Conservation (phyloP, 2,113 vertebrate species). For the Micronycteris hirsuta region DNA sequence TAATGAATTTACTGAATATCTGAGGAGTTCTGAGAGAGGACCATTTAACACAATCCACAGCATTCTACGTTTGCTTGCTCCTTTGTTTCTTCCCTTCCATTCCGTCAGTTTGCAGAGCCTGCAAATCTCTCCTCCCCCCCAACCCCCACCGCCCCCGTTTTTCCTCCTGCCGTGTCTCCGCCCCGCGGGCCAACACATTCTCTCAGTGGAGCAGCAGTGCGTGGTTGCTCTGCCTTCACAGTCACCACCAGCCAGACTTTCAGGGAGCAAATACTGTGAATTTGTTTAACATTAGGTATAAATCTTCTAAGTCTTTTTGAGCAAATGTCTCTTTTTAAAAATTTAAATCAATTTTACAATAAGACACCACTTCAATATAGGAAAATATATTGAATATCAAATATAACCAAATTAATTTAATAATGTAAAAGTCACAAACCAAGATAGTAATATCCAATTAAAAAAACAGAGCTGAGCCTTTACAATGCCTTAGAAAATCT, state of each 20-base stretch:
- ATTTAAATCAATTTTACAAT: slow-evolving; percentile 3
- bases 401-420: background rate
- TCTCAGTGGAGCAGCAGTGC: background rate
- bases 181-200: background rate
- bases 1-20: background rate
- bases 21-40: background rate
- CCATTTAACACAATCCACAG: background rate
- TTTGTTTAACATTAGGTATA: background rate
- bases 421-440: background rate
- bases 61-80: background rate
- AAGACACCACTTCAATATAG: background rate
- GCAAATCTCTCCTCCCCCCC: background rate
- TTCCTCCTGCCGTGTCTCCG: background rate
- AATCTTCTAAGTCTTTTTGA: background rate
- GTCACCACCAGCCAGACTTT: background rate
- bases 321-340: background rate
- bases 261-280: background rate
- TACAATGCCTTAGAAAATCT: background rate
- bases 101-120: background rate
- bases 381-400: background rate
- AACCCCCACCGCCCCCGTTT: background rate
- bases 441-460: background rate
- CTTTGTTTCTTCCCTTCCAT: background rate
- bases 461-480: background rate
- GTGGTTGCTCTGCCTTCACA: background rate